Conservation (phyloP, 2,113 vertebrate genomes). For the Pao palembangensis region DNA sequence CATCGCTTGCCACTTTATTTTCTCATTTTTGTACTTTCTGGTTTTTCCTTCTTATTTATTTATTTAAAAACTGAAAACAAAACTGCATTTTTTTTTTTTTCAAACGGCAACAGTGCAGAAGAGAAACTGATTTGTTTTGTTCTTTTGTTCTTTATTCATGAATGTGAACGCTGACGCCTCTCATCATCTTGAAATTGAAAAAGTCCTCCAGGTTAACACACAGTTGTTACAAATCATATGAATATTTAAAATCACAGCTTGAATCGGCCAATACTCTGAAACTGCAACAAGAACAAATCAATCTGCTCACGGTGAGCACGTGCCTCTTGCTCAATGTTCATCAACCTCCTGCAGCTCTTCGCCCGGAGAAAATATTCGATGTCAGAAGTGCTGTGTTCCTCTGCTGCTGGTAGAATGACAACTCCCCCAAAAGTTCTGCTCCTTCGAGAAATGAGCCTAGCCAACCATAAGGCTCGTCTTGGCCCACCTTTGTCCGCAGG, state of each 20-base stretch:
- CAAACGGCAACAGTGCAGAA: background rate
- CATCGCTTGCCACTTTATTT: background rate
- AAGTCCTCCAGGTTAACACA: constrained; percentile 26
- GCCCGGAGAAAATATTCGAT: constrained; percentile 27
- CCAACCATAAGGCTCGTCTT: no score
- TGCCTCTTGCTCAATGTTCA: constrained; percentile 50
- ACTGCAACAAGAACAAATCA: constrained; percentile 49
- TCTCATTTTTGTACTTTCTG: background rate
- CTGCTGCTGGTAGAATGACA: constrained; percentile 56
- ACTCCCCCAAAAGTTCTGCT: constrained; percentile 50
- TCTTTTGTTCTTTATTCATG: constrained; percentile 6
- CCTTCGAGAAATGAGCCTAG: constrained; percentile 56
- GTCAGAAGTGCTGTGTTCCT: constrained; percentile 50
- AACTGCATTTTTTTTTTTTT: background rate
- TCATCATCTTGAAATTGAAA: constrained; percentile 11
- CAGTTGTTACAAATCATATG: constrained; percentile 34
- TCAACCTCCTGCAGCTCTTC: constrained; percentile 57
- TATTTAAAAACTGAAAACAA: background rate
- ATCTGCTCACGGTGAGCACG: constrained; percentile 35
- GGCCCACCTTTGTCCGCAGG: no score
- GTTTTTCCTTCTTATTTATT: background rate
- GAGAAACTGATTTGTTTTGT: no score
- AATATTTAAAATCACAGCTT: constrained; percentile 63
- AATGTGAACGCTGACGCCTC: constrained; percentile 12
- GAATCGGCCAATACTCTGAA: constrained; percentile 39